These are phyloP conservation scores for Bufotes viridis DNA, from an alignment of 2,797 vertebrate genomes.

Conservation along the genomic window DNA sequence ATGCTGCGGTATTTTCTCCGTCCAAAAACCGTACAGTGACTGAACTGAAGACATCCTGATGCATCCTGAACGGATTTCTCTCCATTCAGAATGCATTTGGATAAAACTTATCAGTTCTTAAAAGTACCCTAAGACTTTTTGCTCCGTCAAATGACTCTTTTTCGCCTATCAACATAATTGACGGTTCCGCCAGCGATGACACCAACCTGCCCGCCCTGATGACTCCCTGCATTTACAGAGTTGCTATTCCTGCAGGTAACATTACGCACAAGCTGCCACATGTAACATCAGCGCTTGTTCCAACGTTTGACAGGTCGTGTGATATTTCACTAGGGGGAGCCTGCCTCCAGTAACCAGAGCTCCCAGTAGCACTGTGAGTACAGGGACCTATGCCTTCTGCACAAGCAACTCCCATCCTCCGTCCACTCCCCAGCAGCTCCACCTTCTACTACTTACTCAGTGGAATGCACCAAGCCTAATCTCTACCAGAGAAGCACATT, in stretches of 20 bases:
- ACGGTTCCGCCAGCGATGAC: background rate
- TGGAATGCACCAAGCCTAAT: constrained; percentile 38
- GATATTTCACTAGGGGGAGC: constrained; percentile 15
- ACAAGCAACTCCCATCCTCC: background rate
- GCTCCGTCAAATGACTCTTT: no score
- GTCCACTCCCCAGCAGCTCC: constrained; percentile 9
- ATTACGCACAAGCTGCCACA: background rate
- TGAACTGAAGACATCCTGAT: no score
- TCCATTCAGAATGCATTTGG: no score
- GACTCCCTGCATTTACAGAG: background rate
- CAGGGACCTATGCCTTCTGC: background rate
- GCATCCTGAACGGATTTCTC: no score
- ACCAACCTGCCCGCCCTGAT: no score
- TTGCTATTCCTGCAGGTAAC: background rate
- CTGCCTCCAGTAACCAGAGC: no score
- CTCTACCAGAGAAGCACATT: background rate
- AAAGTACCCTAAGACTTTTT: no score
- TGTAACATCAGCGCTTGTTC: background rate
- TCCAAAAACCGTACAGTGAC: no score
- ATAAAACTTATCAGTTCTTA: no score
- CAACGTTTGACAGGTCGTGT: background rate
- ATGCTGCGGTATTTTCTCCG: no score
- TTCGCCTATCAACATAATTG: background rate
- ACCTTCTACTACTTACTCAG: constrained; percentile 24
- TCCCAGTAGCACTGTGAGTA: background rate